These are phyloP conservation scores for Alfaro cultratus DNA, from an alignment of 2,797 vertebrate genomes.

Conservation along the genomic window DNA sequence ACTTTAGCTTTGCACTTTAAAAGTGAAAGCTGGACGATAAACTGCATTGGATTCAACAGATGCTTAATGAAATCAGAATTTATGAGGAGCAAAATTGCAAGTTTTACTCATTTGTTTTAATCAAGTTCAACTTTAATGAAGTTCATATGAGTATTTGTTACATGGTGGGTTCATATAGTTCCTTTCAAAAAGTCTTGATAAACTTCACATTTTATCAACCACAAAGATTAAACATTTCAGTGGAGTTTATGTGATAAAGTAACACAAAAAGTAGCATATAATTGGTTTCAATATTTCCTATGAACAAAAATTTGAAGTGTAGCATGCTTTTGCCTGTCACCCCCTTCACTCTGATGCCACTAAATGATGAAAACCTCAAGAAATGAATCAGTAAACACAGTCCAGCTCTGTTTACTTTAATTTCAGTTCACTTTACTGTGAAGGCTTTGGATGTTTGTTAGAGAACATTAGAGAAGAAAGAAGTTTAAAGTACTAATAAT, in stretches of 20 bases:
- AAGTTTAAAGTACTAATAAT: not conserved
- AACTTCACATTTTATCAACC: not conserved
- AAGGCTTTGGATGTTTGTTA: not conserved
- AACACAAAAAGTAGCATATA: not conserved
- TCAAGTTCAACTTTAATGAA: not conserved
- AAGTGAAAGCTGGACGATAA: constrained; percentile 4
- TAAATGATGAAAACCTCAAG: not conserved
- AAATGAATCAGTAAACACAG: not conserved
- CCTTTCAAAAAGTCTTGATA: not conserved
- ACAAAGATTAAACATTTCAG: not conserved
- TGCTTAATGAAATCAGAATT: not conserved
- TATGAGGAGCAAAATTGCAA: not conserved
- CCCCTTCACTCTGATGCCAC: not conserved
- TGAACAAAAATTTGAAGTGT: not conserved
- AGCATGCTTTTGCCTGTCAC: not conserved
- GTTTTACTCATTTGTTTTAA: not conserved
- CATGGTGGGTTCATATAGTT: not conserved
- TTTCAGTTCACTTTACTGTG: not conserved
- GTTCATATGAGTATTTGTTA: not conserved
- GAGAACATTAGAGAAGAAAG: not conserved
- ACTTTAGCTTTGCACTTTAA: constrained; percentile 25
- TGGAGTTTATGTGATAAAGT: not conserved
- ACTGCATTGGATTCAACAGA: constrained; percentile 5
- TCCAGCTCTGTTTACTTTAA: not conserved
- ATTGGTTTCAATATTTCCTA: not conserved